Evolutionary conservation across 2,888 invertebrate genomes (phyloP), one percentile per base, ranked within the genome.

Genomic region (Cephus pulcher): DNA sequence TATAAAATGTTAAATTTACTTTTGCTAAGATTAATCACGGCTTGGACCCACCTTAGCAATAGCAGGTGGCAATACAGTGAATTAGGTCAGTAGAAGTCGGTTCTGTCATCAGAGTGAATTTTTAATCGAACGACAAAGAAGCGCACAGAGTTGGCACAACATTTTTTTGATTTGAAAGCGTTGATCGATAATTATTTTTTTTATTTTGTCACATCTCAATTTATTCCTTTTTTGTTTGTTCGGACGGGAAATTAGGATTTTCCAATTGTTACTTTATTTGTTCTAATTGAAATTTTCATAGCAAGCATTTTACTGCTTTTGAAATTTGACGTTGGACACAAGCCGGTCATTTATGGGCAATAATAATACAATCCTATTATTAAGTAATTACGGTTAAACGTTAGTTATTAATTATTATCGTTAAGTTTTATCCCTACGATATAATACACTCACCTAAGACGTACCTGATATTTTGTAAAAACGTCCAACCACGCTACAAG

Each of bases 401-500:
- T 89, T 89, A 89, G 83, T 87, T 84, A 83, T 87, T 87, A 88
- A 88, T 88, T 87, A 88, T 88, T 87, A 88, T 87, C 86, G 83
- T 88, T 89, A 89, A 88, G 85, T 85, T 86, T 85, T 79, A 87
- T 86, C 82, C 83, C 86, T 89, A 88, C 84, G 84, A 86, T 90
- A 89, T 90, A 88, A 88, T 89, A 90, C 88, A 88, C 85, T 89
- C 86, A 89, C 84, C 87, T 89, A 88, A 86, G 82, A 89, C 85
- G 84, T 87, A 89, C 86, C 88, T 85, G 87, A 89, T 89, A 88
- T 87, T 84, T 84, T 84, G 86, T 87, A 87, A 88, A 89, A 88
- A 87, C 82, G 82, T 84, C 69, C 68, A 56, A 78, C 78, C 75
- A 34, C 71, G 12, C 33, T 40, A 40, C 40, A 15, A 40, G 15